These are phyloP conservation scores for Galerucella pusilla DNA, from an alignment of 2,888 invertebrate species.

Conservation along the genomic window DNA sequence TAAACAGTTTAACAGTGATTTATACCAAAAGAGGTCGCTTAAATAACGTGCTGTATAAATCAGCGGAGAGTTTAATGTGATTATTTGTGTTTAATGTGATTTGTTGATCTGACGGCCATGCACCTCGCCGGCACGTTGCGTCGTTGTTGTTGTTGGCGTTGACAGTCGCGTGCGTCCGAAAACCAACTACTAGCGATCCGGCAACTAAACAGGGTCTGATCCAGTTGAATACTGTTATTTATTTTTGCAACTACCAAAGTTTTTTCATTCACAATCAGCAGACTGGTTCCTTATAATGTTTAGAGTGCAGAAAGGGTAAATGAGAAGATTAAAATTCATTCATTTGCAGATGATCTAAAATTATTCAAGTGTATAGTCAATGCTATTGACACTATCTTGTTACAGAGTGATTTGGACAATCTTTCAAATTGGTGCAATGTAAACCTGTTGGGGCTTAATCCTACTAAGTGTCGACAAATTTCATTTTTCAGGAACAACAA, in stretches of 20 bases:
- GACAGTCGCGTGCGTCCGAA: slow-evolving; percentile 66
- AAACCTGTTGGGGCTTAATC: too few species aligned
- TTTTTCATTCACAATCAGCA: not conserved
- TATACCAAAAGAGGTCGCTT: slow-evolving; percentile 59
- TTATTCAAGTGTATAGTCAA: too few species aligned
- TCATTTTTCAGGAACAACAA: too few species aligned
- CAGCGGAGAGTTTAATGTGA: slow-evolving; percentile 66
- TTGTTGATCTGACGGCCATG: slow-evolving; percentile 64
- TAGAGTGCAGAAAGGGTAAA: too few species aligned
- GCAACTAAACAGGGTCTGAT: slow-evolving; percentile 50
- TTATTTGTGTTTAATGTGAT: slow-evolving; percentile 67
- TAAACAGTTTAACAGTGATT: slow-evolving; percentile 54
- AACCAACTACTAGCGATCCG: slow-evolving; percentile 51
- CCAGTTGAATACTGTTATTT: not conserved
- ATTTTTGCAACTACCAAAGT: not conserved
- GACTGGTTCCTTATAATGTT: too few species aligned
- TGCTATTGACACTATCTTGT: too few species aligned
- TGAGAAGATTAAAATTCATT: too few species aligned
- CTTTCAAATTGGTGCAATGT: too few species aligned
- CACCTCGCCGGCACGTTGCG: slow-evolving; percentile 66
- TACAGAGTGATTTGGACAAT: too few species aligned
- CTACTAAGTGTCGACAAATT: too few species aligned
- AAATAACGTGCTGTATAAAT: slow-evolving; percentile 65
- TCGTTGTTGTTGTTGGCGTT: slow-evolving; percentile 54
- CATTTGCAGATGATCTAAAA: too few species aligned